phyloP scores from a whole-genome alignment of 2,888 invertebrate species.

The Tachina fera region DNA sequence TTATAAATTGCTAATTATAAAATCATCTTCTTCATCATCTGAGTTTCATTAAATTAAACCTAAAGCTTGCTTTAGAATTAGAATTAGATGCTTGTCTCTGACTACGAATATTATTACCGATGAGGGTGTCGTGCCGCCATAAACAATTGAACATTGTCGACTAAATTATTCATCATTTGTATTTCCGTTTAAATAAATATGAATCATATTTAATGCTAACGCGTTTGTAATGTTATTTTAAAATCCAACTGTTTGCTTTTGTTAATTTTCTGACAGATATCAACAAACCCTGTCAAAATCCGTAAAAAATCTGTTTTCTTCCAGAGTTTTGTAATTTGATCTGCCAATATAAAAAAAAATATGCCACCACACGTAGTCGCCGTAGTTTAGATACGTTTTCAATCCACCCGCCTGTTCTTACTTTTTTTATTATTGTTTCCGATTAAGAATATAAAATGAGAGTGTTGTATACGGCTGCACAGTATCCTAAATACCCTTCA shows the following conservation, averaged over 20 bases:
- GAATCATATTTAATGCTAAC: slow-evolving; percentile 41
- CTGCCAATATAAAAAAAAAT: not conserved
- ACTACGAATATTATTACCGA: not conserved
- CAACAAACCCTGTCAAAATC: slow-evolving; percentile 26
- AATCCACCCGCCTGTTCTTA: no score
- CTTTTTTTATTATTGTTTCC: no score
- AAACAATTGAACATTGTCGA: not conserved
- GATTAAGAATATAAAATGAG: no score
- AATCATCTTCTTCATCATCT: not conserved
- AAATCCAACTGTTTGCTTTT: not conserved
- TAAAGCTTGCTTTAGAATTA: slow-evolving; percentile 9
- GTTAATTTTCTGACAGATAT: not conserved
- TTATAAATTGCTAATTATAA: slow-evolving; percentile 8
- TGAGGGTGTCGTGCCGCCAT: not conserved
- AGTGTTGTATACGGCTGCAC: no score
- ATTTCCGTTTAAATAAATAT: slow-evolving; percentile 40
- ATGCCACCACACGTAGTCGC: slow-evolving; percentile 2
- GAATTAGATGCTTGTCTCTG: slow-evolving; percentile 8
- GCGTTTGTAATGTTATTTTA: not conserved
- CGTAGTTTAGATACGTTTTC: no score
- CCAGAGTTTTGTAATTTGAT: slow-evolving; percentile 1
- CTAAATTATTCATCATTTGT: slow-evolving; percentile 12
- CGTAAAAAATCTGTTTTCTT: slow-evolving; percentile 3
- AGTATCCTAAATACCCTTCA: no score
- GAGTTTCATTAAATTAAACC: slow-evolving; percentile 16